Base-by-base conservation (phyloP, 1,140 invertebrate genomes). In the Kradibia gibbosae region DNA sequence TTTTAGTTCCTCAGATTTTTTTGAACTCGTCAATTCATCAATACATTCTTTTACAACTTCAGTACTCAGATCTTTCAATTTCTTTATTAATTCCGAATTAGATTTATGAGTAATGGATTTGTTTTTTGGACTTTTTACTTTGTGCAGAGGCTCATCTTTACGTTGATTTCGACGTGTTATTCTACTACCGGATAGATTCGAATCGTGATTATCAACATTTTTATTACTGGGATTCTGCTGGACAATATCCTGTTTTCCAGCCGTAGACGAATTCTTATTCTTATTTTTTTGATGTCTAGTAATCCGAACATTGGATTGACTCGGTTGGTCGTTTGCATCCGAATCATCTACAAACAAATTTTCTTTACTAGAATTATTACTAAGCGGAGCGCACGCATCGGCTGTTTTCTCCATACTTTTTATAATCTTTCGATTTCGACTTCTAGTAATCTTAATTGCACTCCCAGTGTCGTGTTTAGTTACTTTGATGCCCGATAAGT, bases 301-400 rank as follows among this genome's bases (percentile, higher is more conserved):
- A 42, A 3, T 48, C 22, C n/a, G 42, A 75, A 50, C n/a, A 57
- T 22, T 36, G 3, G 45, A 42, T 10, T 36, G 57, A 17, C 55
- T 28, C 5, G 50, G 1, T 1, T 15, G 7, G n/a, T 7, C 53
- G 25, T 70, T 10, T 2, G 25, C n/a, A 22, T 76, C 50, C 7
- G 57, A 65, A 50, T 74, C 3, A 7, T 76, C 73, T 34, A 67
- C 3, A 48, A 50, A 7, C 13, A 76, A 25, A 31, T 76, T 81
- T 7, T 81, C 65, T 81, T 81, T 81, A 65, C 62, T 81, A 1
- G 28, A 73, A 25, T 34, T 72, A 11, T 7, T 36, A 7, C 36
- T 39, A 10, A 0, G n/a, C 17, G 15, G 22, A 42, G 17, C 0
- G 13, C 15, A 1, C 42, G 10, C 45, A 34, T 60, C 17, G 7